phyloP scores from a whole-genome alignment of 2,888 invertebrate genomes.

The Exephanes ischioxanthus region DNA sequence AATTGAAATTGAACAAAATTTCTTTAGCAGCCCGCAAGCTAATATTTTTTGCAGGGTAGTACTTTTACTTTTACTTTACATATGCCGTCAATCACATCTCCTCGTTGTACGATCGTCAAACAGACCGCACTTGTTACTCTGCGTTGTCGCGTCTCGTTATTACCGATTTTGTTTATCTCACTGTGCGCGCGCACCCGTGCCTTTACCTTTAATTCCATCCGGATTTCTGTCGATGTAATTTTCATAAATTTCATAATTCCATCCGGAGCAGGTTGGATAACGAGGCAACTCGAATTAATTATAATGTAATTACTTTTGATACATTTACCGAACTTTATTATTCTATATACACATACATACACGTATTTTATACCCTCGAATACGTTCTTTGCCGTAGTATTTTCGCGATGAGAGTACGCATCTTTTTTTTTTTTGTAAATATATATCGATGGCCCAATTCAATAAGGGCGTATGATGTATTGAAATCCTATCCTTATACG shows the following conservation, averaged over 20 bases:
- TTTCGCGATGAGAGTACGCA: background rate
- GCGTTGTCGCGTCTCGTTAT: constrained; percentile 6
- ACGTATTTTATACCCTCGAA: background rate
- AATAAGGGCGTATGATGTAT: background rate
- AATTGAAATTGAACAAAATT: too few species aligned
- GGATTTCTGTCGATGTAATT: background rate
- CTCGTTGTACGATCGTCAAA: constrained; percentile 29
- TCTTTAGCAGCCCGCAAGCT: too few species aligned
- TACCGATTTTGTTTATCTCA: background rate
- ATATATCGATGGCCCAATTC: background rate
- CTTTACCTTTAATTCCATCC: background rate
- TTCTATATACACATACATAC: background rate
- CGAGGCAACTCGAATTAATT: background rate
- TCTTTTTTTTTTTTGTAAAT: background rate
- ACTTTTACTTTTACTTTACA: too few species aligned
- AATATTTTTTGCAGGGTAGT: too few species aligned
- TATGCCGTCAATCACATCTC: background rate
- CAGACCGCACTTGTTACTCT: background rate
- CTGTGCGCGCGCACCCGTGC: background rate
- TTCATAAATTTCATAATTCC: background rate
- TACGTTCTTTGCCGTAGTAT: background rate
- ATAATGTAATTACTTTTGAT: background rate
- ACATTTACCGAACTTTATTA: background rate
- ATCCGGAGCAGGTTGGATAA: background rate
- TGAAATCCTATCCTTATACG: background rate